Evolutionary conservation across 2,888 invertebrate genomes (phyloP).

Genomic region (Tachina grossa): DNA sequence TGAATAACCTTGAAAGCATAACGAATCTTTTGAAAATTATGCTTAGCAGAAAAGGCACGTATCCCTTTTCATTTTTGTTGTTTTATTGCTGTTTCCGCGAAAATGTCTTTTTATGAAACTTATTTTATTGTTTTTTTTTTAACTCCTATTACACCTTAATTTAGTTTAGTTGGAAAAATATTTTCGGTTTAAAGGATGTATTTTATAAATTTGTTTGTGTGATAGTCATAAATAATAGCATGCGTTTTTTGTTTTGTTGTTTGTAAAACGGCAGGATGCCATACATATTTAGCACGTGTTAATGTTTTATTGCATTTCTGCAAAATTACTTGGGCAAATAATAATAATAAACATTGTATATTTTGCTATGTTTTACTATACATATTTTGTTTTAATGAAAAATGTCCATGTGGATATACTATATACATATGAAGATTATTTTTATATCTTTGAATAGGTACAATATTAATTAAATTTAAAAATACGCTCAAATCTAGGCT

Average conservation of each 20-base stretch:
- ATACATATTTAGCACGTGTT: slow-evolving; percentile 62
- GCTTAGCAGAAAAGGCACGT: neutral
- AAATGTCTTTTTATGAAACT: slow-evolving; percentile 20
- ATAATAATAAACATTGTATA: neutral
- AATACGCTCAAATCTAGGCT: no score
- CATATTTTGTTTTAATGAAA: neutral
- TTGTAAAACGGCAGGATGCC: slow-evolving; percentile 49
- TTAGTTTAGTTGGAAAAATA: slow-evolving; percentile 44
- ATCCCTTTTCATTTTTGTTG: neutral
- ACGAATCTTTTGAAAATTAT: slow-evolving; percentile 34
- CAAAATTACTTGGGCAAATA: neutral
- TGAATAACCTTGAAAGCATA: slow-evolving; percentile 64
- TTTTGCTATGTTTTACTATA: neutral
- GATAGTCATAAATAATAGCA: slow-evolving; percentile 28
- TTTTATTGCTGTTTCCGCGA: slow-evolving; percentile 21
- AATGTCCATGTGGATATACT: neutral
- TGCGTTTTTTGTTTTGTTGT: slow-evolving; percentile 2
- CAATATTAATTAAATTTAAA: no score
- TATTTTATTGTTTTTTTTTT: slow-evolving; percentile 15
- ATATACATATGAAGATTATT: no score
- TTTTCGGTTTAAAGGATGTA: neutral
- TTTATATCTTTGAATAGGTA: no score
- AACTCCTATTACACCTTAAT: slow-evolving; percentile 44
- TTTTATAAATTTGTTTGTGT: slow-evolving; percentile 48
- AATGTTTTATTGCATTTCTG: slow-evolving; percentile 35